phyloP scores from a whole-genome alignment of 2,888 invertebrate genomes.

The Parascotia fuliginaria region DNA sequence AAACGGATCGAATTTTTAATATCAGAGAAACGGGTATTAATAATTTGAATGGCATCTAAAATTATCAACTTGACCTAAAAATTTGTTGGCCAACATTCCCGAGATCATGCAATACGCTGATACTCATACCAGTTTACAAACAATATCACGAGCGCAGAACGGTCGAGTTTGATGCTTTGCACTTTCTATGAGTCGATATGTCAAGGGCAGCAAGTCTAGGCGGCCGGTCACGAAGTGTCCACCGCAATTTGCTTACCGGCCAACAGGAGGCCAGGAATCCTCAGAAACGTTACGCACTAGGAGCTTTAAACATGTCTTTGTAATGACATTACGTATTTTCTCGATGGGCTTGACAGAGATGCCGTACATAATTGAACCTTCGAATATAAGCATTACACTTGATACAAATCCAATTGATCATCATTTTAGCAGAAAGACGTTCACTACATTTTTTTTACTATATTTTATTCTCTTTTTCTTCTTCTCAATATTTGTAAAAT shows the following conservation, averaged over 20 bases:
- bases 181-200: conserved; percentile 79
- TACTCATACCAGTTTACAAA: conserved; percentile 32
- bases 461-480: no score
- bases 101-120: conserved; percentile 21
- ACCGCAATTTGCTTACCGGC: conserved; percentile 50
- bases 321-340: no score
- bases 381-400: no score
- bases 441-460: no score
- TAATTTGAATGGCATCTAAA: conserved; percentile 11
- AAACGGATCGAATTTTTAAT: neutral
- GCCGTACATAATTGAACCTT: no score
- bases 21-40: conserved; percentile 4
- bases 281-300: neutral
- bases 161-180: conserved; percentile 56
- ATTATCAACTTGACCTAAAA: conserved; percentile 36
- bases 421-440: no score
- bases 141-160: conserved; percentile 38
- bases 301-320: neutral
- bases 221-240: conserved; percentile 56
- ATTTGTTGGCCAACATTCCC: conserved; percentile 22
- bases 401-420: no score
- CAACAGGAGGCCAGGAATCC: conserved; percentile 23
- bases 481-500: no score
- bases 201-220: conserved; percentile 71
- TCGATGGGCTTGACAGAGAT: no score